A percentile compares a stretch with the other conserved stretches of the same genome.
Conservation (phyloP, 2,888 invertebrate species). For the Philopedon plagiatum region DNA sequence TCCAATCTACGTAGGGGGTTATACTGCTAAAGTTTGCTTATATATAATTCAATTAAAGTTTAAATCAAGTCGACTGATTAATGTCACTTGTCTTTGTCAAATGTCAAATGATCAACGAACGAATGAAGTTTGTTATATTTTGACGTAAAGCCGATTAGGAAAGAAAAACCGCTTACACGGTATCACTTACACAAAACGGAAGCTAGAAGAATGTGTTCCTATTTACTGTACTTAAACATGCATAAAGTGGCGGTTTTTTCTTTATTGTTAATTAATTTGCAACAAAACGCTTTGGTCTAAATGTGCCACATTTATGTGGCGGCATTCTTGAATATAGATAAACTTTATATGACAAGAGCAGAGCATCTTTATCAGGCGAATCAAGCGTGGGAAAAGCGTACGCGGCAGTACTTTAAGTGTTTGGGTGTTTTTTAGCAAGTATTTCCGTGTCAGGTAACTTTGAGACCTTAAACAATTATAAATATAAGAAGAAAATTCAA, state of each 20-base stretch:
- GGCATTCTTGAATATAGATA: constrained; percentile 33
- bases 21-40: too few relatives aligned
- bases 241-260: background rate
- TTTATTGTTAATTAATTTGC: background rate
- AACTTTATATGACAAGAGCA: constrained; percentile 19
- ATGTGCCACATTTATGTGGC: constrained; percentile 14
- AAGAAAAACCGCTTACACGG: background rate
- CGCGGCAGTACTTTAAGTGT: background rate
- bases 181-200: background rate
- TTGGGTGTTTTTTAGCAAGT: constrained; percentile 21
- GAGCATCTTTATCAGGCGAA: constrained; percentile 15
- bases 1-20: too few relatives aligned
- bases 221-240: background rate
- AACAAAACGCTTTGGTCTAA: background rate
- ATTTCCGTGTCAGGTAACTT: too few relatives aligned
- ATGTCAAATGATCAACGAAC: too few relatives aligned
- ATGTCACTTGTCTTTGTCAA: too few relatives aligned
- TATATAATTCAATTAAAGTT: too few relatives aligned
- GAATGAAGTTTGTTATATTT: background rate
- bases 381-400: constrained; percentile 25
- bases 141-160: background rate
- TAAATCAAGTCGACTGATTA: too few relatives aligned
- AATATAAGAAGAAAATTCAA: too few relatives aligned
- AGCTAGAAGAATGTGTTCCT: background rate
- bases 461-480: too few relatives aligned